Percentiles rank a stretch among this genome's conserved stretches.
These are phyloP conservation scores for Ambastaia sidthimunki DNA, from an alignment of 2,797 vertebrate species.

Conservation along the genomic window DNA sequence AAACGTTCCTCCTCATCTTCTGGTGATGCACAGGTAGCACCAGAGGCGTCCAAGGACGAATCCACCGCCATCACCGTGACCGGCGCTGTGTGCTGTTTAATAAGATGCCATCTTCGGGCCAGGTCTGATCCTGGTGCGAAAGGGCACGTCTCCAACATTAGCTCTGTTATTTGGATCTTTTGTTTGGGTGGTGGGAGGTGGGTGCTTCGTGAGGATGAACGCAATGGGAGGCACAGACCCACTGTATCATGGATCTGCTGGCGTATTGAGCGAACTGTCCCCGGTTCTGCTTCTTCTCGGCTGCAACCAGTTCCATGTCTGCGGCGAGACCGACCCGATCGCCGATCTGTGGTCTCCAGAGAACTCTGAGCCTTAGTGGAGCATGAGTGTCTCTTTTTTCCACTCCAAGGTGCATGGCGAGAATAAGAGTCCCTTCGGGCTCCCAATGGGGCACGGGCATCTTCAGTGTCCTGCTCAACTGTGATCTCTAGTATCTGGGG, in stretches of 20 bases:
- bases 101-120: slow-evolving; percentile 86
- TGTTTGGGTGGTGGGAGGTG: slow-evolving; percentile 80
- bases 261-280: slow-evolving; percentile 83
- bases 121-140: slow-evolving; percentile 96
- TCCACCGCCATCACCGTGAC: slow-evolving; percentile 74
- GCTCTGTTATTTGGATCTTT: slow-evolving; percentile 97
- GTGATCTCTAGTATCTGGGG: slow-evolving; percentile 96
- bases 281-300: slow-evolving; percentile 83
- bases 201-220: slow-evolving; percentile 85
- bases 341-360: slow-evolving; percentile 84
- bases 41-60: slow-evolving; percentile 85
- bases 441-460: slow-evolving; percentile 70
- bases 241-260: slow-evolving; percentile 94
- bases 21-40: slow-evolving; percentile 86
- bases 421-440: slow-evolving; percentile 94
- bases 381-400: slow-evolving; percentile 98
- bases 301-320: slow-evolving; percentile 81
- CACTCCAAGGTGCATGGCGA: slow-evolving; percentile 94
- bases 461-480: slow-evolving; percentile 90
- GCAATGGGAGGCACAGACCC: slow-evolving; percentile 90
- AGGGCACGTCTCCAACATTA: slow-evolving; percentile 98
- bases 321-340: slow-evolving; percentile 80
- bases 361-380: slow-evolving; percentile 97
- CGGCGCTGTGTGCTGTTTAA: slow-evolving; percentile 96
- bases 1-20: slow-evolving; percentile 96